phyloP scores from a whole-genome alignment of 2,797 vertebrate genomes.

The Gymnodraco acuticeps region DNA sequence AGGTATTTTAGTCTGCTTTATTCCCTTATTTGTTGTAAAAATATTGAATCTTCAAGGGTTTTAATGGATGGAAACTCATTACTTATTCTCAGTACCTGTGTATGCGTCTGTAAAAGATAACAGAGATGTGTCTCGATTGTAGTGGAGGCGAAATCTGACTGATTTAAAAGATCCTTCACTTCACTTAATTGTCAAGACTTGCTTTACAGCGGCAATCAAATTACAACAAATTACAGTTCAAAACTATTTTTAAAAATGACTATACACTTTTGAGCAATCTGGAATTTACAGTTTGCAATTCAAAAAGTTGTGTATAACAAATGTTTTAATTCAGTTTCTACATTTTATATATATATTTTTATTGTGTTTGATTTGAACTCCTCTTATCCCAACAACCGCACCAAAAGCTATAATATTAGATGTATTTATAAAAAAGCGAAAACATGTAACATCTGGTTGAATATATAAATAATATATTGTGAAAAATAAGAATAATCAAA shows the following conservation, averaged over 20 bases:
- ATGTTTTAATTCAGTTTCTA: no score
- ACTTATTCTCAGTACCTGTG: neutral
- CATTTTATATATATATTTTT: no score
- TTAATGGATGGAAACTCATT: neutral
- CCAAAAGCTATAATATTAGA: no score
- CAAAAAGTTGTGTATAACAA: no score
- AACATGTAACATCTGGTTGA: no score
- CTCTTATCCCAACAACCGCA: no score
- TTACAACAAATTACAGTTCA: neutral
- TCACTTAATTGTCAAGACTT: neutral
- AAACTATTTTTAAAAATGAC: neutral
- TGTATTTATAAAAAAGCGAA: no score
- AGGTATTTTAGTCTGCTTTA: neutral
- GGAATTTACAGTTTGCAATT: no score
- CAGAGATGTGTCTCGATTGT: neutral
- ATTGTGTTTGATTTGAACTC: no score
- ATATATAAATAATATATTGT: no score
- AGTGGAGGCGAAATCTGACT: neutral
- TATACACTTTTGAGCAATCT: neutral
- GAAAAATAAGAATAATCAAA: neutral
- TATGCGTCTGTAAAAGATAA: neutral
- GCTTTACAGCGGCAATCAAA: no score
- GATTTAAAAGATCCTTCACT: neutral
- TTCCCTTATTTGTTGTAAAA: neutral
- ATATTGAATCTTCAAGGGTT: neutral